Base-by-base conservation (phyloP, 2,797 vertebrate species). In the Oryzias sinensis region DNA sequence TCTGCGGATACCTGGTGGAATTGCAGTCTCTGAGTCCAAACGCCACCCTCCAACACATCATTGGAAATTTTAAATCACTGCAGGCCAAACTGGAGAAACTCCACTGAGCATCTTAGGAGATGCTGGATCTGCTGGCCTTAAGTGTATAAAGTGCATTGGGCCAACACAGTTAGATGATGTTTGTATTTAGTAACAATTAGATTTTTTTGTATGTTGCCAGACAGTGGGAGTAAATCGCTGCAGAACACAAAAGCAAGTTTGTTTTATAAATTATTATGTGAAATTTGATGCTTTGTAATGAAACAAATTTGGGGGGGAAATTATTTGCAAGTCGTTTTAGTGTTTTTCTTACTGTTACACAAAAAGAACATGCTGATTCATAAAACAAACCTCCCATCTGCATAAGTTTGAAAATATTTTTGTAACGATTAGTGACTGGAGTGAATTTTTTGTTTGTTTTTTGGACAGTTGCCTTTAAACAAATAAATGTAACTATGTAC, bases 1-100 rank as follows among this genome's bases (percentile, higher is more conserved):
- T 99, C 74, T 96, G 96, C 6, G 93, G 94, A 41, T 99, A 98
- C 76, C 92, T 99, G 13, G 97, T 99, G 74, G 96, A 99, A 83
- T 92, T 99, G 59, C 97, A 99, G 80, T 97, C 97, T 7, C 90
- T 98, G 82, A 96, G 92, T 62, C 95, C 96, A 0, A 96, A 93
- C 7, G 49, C 84, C 0, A 76, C 80, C 14, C 93, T 98, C 59
- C 95, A 97, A 52, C 87, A 92, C 29, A 94, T 88, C 41, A 91
- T 94, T 33, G 93, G 94, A 43, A 96, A 97, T 86, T 99, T 99
- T 77, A 98, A 97, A 83, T 94, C 95, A 11, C 91, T 99, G 56
- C 97, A 99, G 77, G 94, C 94, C 33, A 98, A 98, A 80, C 88
- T 99, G 81, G 96, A 97, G 77, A 93, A 94, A 37, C 92, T 98